Percentiles rank a stretch among this genome's conserved stretches.
phyloP scores from a whole-genome alignment of 30 jellyfish, hydroid and myxozoan species.

The Cassiopea andromeda region DNA sequence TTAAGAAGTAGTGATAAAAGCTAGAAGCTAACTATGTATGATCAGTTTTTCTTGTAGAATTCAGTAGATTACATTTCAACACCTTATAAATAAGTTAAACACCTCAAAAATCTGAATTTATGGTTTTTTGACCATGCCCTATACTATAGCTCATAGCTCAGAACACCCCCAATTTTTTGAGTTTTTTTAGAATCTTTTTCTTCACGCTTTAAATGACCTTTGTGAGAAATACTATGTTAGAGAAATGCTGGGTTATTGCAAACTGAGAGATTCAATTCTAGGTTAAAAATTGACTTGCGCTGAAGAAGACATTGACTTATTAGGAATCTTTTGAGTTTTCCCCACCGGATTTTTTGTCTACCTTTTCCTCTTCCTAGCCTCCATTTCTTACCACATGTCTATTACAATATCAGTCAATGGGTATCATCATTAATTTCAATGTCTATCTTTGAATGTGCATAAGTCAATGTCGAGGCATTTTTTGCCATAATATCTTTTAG shows the following conservation, averaged over 20 bases:
- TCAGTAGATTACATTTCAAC: neutral
- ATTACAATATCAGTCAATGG: neutral
- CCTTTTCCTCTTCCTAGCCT: neutral
- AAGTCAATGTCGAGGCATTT: neutral
- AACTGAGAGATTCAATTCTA: neutral
- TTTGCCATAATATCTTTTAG: neutral
- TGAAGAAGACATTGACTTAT: neutral
- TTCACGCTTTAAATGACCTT: neutral
- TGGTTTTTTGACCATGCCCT: neutral
- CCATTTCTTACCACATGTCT: neutral
- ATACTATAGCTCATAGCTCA: neutral
- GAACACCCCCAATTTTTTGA: neutral
- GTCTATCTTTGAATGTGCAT: neutral
- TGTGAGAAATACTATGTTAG: neutral
- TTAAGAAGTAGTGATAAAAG: neutral
- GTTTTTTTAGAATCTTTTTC: neutral
- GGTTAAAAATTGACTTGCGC: neutral
- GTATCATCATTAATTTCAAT: neutral
- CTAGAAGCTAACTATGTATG: neutral
- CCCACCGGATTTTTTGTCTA: neutral
- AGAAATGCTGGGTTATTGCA: neutral
- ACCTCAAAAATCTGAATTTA: neutral
- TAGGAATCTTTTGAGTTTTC: neutral
- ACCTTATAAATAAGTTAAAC: neutral
- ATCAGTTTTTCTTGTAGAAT: neutral